These are phyloP conservation scores for Glareola pratincola DNA, from an alignment of 2,113 vertebrate genomes.

Conservation along the genomic window DNA sequence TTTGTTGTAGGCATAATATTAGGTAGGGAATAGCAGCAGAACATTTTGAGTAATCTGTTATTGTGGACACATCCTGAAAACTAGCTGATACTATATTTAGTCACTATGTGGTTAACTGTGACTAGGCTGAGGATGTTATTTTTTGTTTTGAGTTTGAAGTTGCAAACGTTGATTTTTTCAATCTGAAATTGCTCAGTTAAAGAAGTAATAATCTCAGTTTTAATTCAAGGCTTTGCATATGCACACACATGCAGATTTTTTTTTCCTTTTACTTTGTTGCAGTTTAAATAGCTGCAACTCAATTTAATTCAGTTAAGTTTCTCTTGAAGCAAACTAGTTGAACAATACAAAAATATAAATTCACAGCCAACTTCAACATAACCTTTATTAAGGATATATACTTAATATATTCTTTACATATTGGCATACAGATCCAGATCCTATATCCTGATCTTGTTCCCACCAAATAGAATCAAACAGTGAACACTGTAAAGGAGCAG, in stretches of 20 bases:
- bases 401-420: not conserved
- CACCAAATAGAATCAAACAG: not conserved
- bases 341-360: not conserved
- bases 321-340: not conserved
- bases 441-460: not conserved
- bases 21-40: constrained; percentile 60
- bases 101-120: constrained; percentile 35
- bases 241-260: not conserved
- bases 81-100: constrained; percentile 57
- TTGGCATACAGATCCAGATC: not conserved
- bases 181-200: not conserved
- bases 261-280: not conserved
- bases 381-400: not conserved
- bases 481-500: not conserved
- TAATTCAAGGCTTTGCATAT: not conserved
- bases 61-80: constrained; percentile 66
- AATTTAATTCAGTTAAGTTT: not conserved
- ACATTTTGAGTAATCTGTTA: constrained; percentile 70
- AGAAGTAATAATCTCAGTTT: not conserved
- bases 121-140: constrained; percentile 26
- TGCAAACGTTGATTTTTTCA: not conserved
- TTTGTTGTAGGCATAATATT: constrained; percentile 68
- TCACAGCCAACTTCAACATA: not conserved
- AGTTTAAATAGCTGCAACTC: not conserved
- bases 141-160: constrained; percentile 19